These are phyloP conservation scores for Paedocypris sp. DNA, from an alignment of 2,113 vertebrate genomes.

Conservation along the genomic window DNA sequence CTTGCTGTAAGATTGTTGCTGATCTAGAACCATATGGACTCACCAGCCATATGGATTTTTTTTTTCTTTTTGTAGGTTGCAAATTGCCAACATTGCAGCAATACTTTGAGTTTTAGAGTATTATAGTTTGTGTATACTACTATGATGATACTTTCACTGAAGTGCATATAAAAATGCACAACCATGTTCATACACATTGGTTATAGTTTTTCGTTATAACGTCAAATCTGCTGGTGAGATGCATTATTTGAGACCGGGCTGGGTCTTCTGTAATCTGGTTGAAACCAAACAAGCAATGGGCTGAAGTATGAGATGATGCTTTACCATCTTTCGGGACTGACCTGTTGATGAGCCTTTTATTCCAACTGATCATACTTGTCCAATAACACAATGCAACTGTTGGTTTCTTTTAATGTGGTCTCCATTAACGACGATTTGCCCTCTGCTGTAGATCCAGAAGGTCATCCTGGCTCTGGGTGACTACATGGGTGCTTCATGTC, in stretches of 20 bases:
- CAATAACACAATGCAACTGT: neutral
- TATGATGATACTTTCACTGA: too few species aligned
- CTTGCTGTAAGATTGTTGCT: too few species aligned
- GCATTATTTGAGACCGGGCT: neutral
- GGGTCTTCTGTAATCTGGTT: neutral
- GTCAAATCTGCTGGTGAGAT: too few species aligned
- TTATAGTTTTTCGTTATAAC: too few species aligned
- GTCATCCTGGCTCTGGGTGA: slow-evolving; percentile 81
- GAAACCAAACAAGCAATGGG: neutral
- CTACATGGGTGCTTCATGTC: slow-evolving; percentile 83
- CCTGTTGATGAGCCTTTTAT: slow-evolving; percentile 44
- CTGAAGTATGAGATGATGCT: slow-evolving; percentile 59
- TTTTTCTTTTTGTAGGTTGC: neutral
- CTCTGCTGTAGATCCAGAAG: slow-evolving; percentile 69
- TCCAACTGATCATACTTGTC: slow-evolving; percentile 51
- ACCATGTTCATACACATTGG: too few species aligned
- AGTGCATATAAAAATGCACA: too few species aligned
- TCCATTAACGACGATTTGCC: neutral
- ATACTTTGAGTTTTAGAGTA: too few species aligned
- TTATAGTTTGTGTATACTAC: too few species aligned
- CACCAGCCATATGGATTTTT: too few species aligned
- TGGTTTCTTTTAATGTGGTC: neutral
- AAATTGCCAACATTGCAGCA: too few species aligned
- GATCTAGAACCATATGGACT: too few species aligned
- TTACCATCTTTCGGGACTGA: slow-evolving; percentile 70